Evolutionary conservation across 2,797 vertebrate species (phyloP).

Genomic region (Trachurus trachurus): DNA sequence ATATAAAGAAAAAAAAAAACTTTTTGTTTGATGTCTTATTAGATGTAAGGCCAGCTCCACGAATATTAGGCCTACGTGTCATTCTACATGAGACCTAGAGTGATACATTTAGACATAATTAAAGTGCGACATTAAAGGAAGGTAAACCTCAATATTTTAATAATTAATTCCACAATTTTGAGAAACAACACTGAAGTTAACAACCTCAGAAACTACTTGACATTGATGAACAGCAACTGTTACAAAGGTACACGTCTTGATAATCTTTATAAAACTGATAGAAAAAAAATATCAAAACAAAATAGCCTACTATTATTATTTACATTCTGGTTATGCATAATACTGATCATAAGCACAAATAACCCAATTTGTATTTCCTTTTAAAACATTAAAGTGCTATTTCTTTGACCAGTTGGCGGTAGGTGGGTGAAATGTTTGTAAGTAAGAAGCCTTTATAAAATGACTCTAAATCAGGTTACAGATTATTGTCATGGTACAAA

Average conservation of each 20-base stretch:
- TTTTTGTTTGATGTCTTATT: background rate
- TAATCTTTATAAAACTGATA: slow-evolving; percentile 69
- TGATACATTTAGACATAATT: slow-evolving; percentile 6
- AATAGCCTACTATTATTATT: slow-evolving; percentile 72
- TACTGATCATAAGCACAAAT: slow-evolving; percentile 85
- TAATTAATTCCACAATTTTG: slow-evolving; percentile 58
- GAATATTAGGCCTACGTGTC: background rate
- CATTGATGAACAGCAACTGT: slow-evolving; percentile 66
- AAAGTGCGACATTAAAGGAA: slow-evolving; percentile 30
- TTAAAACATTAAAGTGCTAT: slow-evolving; percentile 87
- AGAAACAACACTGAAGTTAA: slow-evolving; percentile 72
- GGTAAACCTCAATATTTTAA: slow-evolving; percentile 61
- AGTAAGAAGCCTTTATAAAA: slow-evolving; percentile 31
- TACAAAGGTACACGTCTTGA: slow-evolving; percentile 60
- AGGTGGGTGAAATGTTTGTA: slow-evolving; percentile 26
- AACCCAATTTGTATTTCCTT: slow-evolving; percentile 57
- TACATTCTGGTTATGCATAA: slow-evolving; percentile 80
- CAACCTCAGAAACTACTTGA: slow-evolving; percentile 64
- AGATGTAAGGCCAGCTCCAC: background rate
- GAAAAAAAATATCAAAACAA: slow-evolving; percentile 78
- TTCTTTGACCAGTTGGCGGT: slow-evolving; percentile 60
- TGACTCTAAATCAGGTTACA: slow-evolving; percentile 26
- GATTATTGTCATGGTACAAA: slow-evolving; percentile 42
- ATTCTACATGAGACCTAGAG: background rate
- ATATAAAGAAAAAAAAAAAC: background rate